Conservation (phyloP, 2,888 invertebrate species). For the Neria commutata region DNA sequence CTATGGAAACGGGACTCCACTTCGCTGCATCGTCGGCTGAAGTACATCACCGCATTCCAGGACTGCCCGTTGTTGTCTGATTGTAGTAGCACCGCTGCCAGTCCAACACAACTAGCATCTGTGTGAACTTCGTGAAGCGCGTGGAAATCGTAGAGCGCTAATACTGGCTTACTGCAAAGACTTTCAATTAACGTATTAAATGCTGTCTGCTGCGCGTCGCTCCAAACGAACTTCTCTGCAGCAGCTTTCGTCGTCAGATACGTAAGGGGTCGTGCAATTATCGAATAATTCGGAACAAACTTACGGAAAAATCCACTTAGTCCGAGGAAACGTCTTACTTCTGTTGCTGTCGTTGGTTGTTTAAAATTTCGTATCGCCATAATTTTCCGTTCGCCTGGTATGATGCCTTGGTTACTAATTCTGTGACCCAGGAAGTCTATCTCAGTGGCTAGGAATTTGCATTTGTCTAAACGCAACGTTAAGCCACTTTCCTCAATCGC, state of each 20-base stretch:
- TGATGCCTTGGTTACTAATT: conserved; percentile 16
- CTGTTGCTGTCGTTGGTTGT: conserved; percentile 8
- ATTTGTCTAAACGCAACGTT: conserved; percentile 23
- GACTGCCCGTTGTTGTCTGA: conserved; percentile 10
- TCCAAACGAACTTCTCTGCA: neutral
- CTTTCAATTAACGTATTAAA: conserved; percentile 9
- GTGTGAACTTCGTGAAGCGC: conserved; percentile 10
- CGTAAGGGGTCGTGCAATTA: conserved; percentile 10
- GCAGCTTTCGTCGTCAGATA: neutral
- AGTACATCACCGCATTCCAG: conserved; percentile 23
- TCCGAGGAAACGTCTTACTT: conserved; percentile 12
- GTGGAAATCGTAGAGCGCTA: neutral
- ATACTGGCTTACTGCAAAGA: conserved; percentile 5
- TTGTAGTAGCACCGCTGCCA: conserved; percentile 12
- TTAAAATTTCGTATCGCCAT: conserved; percentile 9
- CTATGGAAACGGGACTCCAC: conserved; percentile 35
- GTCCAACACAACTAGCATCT: conserved; percentile 15
- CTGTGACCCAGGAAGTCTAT: conserved; percentile 19
- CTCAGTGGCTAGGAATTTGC: conserved; percentile 18
- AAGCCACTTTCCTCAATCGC: neutral
- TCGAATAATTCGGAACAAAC: conserved; percentile 13
- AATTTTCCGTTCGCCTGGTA: conserved; percentile 19
- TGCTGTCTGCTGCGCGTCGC: conserved; percentile 8
- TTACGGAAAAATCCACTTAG: conserved; percentile 14
- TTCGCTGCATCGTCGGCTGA: conserved; percentile 24